Percentiles rank a stretch among this genome's conserved stretches.
These are phyloP conservation scores for Ptiloglossa arizonensis DNA, from an alignment of 1,140 invertebrate genomes.

Conservation along the genomic window DNA sequence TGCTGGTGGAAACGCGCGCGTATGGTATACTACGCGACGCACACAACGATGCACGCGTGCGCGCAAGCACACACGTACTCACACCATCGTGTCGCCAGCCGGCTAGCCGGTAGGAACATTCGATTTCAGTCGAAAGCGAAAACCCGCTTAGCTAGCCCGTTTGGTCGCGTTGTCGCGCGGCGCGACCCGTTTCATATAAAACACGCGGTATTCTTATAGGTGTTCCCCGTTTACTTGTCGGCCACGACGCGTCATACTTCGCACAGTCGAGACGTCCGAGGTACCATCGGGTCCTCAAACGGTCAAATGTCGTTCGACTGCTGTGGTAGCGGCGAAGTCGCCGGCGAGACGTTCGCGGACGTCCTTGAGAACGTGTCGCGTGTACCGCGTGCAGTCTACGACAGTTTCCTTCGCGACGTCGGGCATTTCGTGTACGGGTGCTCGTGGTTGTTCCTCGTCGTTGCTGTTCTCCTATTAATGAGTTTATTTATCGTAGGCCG, in stretches of 20 bases:
- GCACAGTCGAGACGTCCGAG: neutral
- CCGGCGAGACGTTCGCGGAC: constrained; percentile 63
- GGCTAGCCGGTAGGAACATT: constrained; percentile 55
- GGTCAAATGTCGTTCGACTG: constrained; percentile 74
- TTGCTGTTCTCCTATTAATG: constrained; percentile 1
- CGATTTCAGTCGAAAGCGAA: constrained; percentile 74
- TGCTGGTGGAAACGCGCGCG: constrained; percentile 20
- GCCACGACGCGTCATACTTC: neutral
- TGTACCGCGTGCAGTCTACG: constrained; percentile 23
- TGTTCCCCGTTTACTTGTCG: neutral
- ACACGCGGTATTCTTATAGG: constrained; percentile 8
- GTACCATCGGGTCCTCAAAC: neutral
- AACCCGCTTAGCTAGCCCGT: constrained; percentile 57
- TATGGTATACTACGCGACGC: neutral
- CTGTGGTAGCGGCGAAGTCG: constrained; percentile 63
- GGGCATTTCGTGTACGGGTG: neutral
- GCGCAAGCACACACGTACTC: constrained; percentile 10
- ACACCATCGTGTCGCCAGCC: constrained; percentile 15
- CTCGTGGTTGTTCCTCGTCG: neutral
- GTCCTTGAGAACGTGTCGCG: constrained; percentile 41
- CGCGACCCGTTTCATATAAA: constrained; percentile 9
- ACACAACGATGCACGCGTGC: constrained; percentile 27
- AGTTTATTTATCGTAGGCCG: constrained; percentile 12
- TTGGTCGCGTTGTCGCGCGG: constrained; percentile 24
- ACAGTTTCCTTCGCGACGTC: neutral